These are phyloP conservation scores for Oeneis ivallda DNA, from an alignment of 2,888 invertebrate species.

Conservation along the genomic window DNA sequence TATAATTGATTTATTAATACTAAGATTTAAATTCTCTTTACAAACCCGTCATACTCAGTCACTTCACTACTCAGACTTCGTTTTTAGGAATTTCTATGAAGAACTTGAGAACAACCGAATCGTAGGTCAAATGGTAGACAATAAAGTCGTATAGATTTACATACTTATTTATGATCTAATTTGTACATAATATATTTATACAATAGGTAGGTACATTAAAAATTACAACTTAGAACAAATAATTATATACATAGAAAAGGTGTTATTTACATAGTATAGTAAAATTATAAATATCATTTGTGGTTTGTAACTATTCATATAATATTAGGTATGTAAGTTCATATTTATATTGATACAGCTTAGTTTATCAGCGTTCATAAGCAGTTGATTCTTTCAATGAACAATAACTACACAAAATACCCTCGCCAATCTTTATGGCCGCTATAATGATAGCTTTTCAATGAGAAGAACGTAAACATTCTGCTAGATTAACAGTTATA, in stretches of 20 bases:
- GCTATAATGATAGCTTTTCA: too few relatives aligned
- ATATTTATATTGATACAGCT: too few relatives aligned
- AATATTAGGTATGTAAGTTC: too few relatives aligned
- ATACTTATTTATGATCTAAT: background rate
- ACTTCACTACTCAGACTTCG: background rate
- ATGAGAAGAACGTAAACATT: too few relatives aligned
- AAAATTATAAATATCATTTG: background rate
- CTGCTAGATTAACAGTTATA: too few relatives aligned
- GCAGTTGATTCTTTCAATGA: background rate
- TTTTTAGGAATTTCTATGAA: background rate
- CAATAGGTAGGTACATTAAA: background rate
- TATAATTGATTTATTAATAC: background rate
- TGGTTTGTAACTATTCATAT: background rate
- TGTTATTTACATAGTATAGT: background rate
- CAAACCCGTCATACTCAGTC: conserved; percentile 1
- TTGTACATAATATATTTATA: background rate
- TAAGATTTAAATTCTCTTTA: background rate
- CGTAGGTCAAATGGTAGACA: background rate
- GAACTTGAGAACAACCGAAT: too few relatives aligned
- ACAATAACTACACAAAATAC: too few relatives aligned
- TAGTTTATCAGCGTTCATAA: background rate
- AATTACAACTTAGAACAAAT: background rate
- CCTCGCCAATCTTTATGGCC: too few relatives aligned
- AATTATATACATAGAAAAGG: background rate
- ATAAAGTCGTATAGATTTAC: background rate